Evolutionary conservation across 2,797 vertebrate species (phyloP).

Genomic region (Octomys mimax): DNA sequence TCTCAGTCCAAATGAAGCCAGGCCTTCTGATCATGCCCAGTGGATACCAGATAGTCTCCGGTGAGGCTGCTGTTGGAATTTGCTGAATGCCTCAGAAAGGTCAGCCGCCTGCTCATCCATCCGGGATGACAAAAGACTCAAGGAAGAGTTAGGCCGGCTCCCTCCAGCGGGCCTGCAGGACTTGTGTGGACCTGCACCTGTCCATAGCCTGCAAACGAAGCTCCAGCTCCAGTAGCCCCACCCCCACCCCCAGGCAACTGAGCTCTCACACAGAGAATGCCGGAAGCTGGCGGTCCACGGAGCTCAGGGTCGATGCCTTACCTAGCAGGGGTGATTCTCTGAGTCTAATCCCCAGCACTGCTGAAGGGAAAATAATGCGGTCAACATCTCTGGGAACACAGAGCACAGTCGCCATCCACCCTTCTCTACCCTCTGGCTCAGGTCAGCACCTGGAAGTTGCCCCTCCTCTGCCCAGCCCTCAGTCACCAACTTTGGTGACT

Average conservation of each 20-base stretch:
- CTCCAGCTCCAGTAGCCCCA: not conserved
- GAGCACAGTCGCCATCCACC: not conserved
- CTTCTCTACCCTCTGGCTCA: not conserved
- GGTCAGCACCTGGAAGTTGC: not conserved
- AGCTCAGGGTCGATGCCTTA: not conserved
- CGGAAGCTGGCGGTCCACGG: not conserved
- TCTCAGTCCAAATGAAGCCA: constrained; percentile 57
- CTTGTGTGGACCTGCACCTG: not conserved
- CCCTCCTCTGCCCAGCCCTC: not conserved
- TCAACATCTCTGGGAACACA: not conserved
- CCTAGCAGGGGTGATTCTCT: not conserved
- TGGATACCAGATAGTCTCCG: constrained; percentile 62
- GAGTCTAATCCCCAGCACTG: not conserved
- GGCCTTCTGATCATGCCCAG: constrained; percentile 65
- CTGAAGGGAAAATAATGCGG: not conserved
- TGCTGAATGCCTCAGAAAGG: constrained; percentile 74
- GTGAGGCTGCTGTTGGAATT: constrained; percentile 69
- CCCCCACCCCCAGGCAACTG: not conserved
- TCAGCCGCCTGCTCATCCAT: constrained; percentile 61
- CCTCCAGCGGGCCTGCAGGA: not conserved
- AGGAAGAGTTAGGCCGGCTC: not conserved
- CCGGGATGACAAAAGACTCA: not conserved
- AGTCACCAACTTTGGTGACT: not conserved
- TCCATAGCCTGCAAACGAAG: not conserved
- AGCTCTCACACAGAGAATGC: not conserved